Evolutionary conservation across 2,888 invertebrate species (phyloP), one percentile per base, ranked within the genome.

Genomic region (Cataglyphis altisquamis): DNA sequence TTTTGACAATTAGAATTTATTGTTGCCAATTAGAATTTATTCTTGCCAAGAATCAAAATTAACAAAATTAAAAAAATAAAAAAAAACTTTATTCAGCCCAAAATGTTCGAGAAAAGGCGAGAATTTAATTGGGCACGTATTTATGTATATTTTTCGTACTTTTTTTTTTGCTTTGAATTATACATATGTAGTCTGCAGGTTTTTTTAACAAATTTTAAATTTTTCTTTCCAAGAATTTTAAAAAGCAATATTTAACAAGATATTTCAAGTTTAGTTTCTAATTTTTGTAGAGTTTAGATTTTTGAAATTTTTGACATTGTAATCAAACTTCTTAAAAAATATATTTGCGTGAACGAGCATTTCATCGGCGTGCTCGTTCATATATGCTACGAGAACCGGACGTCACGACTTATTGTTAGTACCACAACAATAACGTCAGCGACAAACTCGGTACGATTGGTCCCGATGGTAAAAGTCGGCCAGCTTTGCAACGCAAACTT

Each of bases 401-500:
- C 39, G 25, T 57, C 57, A 9, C 55, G 70, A 72, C 21, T 36
- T 15, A 67, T 18, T 45, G 29, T 29, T 21, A 60, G 25, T 60
- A 12, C 60, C 15, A 6, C 52, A 29, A 21, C 55, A n/a, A 36
- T 55, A 55, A 70, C 45, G 36, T 36, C 21, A 36, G 21, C 55
- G n/a, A 36, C 39, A n/a, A 60, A 29, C 25, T 60, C 10, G n/a
- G 21, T 45, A 29, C 36, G 74, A 63, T 52, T 52, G 74, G 10
- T 36, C 36, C n/a, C 18, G n/a, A 21, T 74, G 21, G 32, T 48
- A 62, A 21, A 41, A 64, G 21, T 48, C 45, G 29, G 41, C 0
- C 9, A 18, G 15, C 55, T 52, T 29, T 55, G 36, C 52, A n/a
- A 18, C 9, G 25, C 72, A n/a, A 52, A 39, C 52, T 75, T 75